Evolutionary conservation across 2,797 vertebrate species (phyloP), one percentile per base, ranked within the genome.

Genomic region (Propithecus deckenii): DNA sequence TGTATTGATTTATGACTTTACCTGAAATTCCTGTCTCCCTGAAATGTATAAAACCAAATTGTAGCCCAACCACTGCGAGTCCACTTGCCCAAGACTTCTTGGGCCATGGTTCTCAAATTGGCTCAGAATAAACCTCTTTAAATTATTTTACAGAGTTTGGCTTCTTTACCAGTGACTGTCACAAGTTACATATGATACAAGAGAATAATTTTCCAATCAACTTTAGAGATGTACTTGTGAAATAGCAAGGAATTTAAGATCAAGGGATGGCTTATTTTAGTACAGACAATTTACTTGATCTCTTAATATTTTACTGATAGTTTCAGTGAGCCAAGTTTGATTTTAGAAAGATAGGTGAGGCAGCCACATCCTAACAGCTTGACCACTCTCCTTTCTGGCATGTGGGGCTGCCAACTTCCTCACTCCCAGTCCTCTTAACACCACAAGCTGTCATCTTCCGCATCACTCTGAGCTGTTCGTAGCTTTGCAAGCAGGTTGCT

Each of bases 191-290:
- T 11, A 20, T n/a, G 46, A 89, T 23, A 81, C 25, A 59, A 57
- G n/a, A 87, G 55, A 89, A 89, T 25, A 74, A 41, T 78, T 91
- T 85, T 57, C 57, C 35, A 67, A 17, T 75, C 17, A 4, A 20
- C 72, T 89, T 92, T 95, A 59, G 46, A 92, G 32, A 80, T 43
- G 32, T n/a, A 14, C 30, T 88, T 65, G 52, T 57, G 28, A 79
- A 85, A 85, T 8, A 93, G 32, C 46, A 67, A 50, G n/a, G 46
- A 65, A 91, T 81, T 81, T 69, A 86, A 95, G 65, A 89, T 87
- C 28, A 89, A 75, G 48, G 55, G 32, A 65, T 18, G 63, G 59
- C 78, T 76, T 63, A 61, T 80, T 94, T 90, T 72, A 80, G 74
- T 38, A 22, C 9, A 69, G 57, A 72, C 18, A n/a, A 52, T 20